Percentiles rank a stretch among this genome's conserved stretches.
Conservation (phyloP, 2,888 invertebrate genomes). For the Chymomyza procnemis region DNA sequence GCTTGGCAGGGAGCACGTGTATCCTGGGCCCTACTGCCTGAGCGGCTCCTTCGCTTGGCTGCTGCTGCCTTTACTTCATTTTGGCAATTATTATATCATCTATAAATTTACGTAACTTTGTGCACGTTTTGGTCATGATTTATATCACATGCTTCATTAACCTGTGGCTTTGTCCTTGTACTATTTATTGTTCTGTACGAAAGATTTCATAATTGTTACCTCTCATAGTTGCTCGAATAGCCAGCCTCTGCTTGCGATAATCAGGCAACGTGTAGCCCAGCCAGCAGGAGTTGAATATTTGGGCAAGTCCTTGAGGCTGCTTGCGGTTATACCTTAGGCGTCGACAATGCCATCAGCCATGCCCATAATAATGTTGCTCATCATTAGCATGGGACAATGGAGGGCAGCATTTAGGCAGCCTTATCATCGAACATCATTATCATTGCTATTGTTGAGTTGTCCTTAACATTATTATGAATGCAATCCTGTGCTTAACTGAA, state of each 20-base stretch:
- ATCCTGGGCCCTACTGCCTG: background rate
- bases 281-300: background rate
- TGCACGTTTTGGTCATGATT: conserved; percentile 35
- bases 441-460: conserved; percentile 1
- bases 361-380: background rate
- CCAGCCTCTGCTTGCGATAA: background rate
- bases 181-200: background rate
- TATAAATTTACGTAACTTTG: background rate
- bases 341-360: background rate
- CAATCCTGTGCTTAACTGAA: conserved; percentile 5
- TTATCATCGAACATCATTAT: background rate
- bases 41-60: background rate
- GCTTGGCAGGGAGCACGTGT: background rate
- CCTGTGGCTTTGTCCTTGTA: conserved; percentile 17
- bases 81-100: background rate
- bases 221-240: conserved; percentile 7
- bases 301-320: background rate
- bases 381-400: conserved; percentile 8
- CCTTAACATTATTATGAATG: conserved; percentile 37
- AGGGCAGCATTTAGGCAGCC: background rate
- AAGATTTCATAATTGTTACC: conserved; percentile 42
- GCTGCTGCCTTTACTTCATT: background rate
- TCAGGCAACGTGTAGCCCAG: background rate
- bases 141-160: conserved; percentile 39
- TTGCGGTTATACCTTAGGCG: background rate